phyloP scores from a whole-genome alignment of 2,113 vertebrate genomes.

The Spilogale gracilis region DNA sequence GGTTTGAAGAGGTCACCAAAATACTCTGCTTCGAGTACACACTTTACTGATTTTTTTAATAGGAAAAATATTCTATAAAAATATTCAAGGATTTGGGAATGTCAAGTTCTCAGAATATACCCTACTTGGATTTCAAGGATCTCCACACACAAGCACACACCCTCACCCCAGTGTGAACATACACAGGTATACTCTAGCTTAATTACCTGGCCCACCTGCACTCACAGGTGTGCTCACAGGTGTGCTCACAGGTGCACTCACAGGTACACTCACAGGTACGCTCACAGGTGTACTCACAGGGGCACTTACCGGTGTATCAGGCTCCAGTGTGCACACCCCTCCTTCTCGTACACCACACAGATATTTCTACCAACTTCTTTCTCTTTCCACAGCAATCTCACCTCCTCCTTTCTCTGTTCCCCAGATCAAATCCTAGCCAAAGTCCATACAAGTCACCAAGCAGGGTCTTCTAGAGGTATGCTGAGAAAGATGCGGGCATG shows the following conservation, averaged over 20 bases:
- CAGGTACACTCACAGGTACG: neutral
- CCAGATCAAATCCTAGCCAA: neutral
- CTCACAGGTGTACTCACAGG: neutral
- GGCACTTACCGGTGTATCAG: no score
- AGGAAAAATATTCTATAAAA: neutral
- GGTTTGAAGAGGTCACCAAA: constrained; percentile 52
- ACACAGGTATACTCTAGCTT: neutral
- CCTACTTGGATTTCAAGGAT: neutral
- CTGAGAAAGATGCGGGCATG: neutral
- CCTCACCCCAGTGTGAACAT: no score
- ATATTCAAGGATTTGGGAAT: neutral
- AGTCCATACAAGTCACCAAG: neutral
- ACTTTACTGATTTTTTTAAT: constrained; percentile 4
- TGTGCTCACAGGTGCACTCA: no score
- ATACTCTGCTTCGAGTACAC: neutral
- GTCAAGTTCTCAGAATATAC: neutral
- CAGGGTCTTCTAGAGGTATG: neutral
- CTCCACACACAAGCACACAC: neutral
- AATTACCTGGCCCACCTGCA: neutral
- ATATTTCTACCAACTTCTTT: neutral
- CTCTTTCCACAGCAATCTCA: neutral
- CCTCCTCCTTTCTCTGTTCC: neutral
- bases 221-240: neutral
- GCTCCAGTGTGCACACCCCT: rapidly evolving
- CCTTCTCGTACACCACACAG: rapidly evolving